Conservation (phyloP, 2,113 vertebrate species). For the Genyomyrus donnyi region DNA sequence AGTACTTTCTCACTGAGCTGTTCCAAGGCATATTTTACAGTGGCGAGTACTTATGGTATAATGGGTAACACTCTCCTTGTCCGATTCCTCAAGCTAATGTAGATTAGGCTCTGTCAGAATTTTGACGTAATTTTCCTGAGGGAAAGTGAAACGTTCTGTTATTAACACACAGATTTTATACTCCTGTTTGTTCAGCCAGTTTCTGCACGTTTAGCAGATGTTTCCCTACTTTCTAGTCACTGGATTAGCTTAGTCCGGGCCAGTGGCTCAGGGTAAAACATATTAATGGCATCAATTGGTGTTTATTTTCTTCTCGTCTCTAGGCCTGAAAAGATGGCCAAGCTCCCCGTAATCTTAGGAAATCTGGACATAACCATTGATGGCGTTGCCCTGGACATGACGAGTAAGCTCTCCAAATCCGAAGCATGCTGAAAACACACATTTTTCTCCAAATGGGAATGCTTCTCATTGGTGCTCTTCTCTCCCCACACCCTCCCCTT, state of each 20-base stretch:
- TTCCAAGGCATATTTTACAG: background rate
- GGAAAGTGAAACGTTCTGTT: background rate
- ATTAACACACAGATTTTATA: background rate
- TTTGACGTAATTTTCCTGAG: background rate
- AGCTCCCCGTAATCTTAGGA: slow-evolving; percentile 90
- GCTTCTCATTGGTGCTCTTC: background rate
- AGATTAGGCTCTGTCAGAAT: background rate
- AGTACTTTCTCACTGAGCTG: background rate
- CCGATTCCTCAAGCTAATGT: background rate
- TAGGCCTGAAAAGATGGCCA: slow-evolving; percentile 96
- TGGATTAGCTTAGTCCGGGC: background rate
- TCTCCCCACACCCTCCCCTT: background rate
- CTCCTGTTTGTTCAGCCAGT: background rate
- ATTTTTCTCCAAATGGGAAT: background rate
- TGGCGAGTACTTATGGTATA: background rate
- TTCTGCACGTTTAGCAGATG: background rate
- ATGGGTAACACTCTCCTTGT: background rate
- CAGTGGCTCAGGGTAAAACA: background rate
- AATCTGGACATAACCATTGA: slow-evolving; percentile 93
- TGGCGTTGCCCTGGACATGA: slow-evolving; percentile 76
- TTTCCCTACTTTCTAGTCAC: background rate
- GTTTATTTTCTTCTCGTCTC: slow-evolving; percentile 10
- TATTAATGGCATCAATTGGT: background rate
- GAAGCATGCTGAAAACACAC: background rate
- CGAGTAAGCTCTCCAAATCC: slow-evolving; percentile 66